Evolutionary conservation across 2,888 invertebrate species (phyloP), one percentile per base, ranked within the genome.

Genomic region (Melinopterus prodromus): DNA sequence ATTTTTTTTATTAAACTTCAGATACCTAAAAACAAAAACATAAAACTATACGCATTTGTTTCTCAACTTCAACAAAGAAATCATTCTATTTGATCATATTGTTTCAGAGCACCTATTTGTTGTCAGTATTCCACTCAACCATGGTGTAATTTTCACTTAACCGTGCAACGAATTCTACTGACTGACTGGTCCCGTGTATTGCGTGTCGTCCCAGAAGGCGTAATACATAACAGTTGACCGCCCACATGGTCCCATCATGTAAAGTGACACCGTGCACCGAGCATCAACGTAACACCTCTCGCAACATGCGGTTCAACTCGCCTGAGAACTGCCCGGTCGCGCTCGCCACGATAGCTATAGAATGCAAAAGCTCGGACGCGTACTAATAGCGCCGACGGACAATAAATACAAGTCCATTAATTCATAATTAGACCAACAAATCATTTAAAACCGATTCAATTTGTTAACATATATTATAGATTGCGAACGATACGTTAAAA

Each of bases 161-260:
- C 26, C 26, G 26, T 26, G 26, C 26, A 26, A 26, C 26, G 26
- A 26, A 26, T 26, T 26, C 26, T 26, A 26, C 26, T 26, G 26
- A 26, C 26, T 26, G 26, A 26, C 26, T 3, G 12, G 53, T 9
- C 9, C 7, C 1, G 5, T 53, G 9, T 53, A 53, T 53, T 53
- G 53, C 53, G 53, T 53, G 53, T 53, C 53, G 12, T 53, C 53
- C 53, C 12, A 9, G 53, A 53, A 53, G 53, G 53, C 12, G 53
- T 53, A 53, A 53, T 53, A 53, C 53, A 53, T 53, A 53, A 53
- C 53, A 53, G 53, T 53, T 53, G 53, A 53, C 53, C 53, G 53
- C 53, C 53, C 53, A 53, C 53, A 9, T 53, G 53, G 53, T 53
- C 53, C 53, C 53, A 53, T 53, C 53, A 53, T 53, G 53, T 53